Base-by-base conservation (phyloP, 2,797 vertebrate genomes). In the Myoxocephalus aenaeus region DNA sequence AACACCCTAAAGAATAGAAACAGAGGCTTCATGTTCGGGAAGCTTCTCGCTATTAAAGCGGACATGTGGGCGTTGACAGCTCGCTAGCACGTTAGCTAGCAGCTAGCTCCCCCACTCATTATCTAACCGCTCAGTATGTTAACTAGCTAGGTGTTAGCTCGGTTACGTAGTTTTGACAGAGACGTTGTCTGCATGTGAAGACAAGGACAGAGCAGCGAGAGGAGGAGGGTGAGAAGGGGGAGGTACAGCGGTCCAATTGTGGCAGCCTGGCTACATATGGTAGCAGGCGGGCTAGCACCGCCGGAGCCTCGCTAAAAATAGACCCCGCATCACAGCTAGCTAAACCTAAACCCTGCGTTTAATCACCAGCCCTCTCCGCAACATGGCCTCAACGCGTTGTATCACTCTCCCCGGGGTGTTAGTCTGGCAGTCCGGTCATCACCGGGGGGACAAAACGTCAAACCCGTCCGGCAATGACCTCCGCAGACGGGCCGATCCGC, bases 241-340 rank as follows among this genome's bases (percentile, higher is more conserved):
- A 54, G 57, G 69, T 51, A 18, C 73, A 12, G 57, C 65, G 63
- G 79, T 91, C 85, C 88, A 88, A 92, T 91, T 91, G 91, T 90
- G 93, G 92, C 92, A 92, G 90, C 81, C 89, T 85, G 87, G 90
- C 94, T 96, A 94, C 96, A 95, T 96, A 95, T 96, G 96, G 95
- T 96, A 94, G 92, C 93, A 84, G 90, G 89, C 88, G 94, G 66
- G 92, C 90, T 91, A 93, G 93, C 94, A 91, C 87, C 73, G 27
- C 77, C 92, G 82, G 42, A 73, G 77, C 50, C 62, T 7, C 69
- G 92, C 96, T 97, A 97, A 97, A 97, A 96, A 97, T 97, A 98
- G 95, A 89, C 46, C 42, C 69, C 59, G 70, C 82, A 90, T 89
- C 90, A 85, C 64, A 51, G 70, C 73, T 2, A 82, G 70, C 73